A percentile compares a stretch with the other conserved stretches of the same genome.
phyloP scores from a whole-genome alignment of 2,113 vertebrate species.

The Erythrolamprus reginae region DNA sequence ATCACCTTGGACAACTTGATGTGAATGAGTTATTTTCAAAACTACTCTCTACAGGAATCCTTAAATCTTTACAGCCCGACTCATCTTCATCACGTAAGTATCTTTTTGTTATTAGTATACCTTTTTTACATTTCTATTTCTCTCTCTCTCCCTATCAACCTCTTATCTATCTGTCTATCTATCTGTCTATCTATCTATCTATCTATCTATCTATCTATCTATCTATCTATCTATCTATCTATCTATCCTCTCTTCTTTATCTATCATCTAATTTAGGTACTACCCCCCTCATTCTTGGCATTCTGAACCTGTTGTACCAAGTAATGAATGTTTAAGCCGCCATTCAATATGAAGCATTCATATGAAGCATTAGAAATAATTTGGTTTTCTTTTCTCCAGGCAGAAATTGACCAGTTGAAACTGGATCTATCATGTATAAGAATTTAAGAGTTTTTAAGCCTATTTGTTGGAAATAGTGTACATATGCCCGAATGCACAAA shows the following conservation, averaged over 20 bases:
- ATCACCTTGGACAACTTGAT: conserved; percentile 93
- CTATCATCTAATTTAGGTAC: neutral
- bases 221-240: too few relatives aligned
- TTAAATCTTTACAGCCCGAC: conserved; percentile 78
- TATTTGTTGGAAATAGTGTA: neutral
- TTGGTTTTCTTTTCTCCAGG: neutral
- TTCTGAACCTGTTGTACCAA: neutral
- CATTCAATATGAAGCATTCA: neutral
- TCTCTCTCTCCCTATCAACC: too few relatives aligned
- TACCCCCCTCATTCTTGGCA: neutral
- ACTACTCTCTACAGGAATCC: conserved; percentile 89
- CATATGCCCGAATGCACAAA: neutral
- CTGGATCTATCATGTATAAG: neutral
- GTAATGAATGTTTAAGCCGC: neutral
- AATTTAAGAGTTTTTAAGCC: neutral
- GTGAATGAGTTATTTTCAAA: conserved; percentile 93
- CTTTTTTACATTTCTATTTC: too few relatives aligned
- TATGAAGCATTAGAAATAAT: neutral
- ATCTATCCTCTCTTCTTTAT: too few relatives aligned
- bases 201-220: neutral
- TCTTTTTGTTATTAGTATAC: neutral
- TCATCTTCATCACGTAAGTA: conserved; percentile 64
- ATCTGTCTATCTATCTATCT: neutral
- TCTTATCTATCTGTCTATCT: too few relatives aligned
- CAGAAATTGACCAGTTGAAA: neutral